Conservation (phyloP, 1,140 invertebrate genomes). For the Diachasma alloeum region DNA sequence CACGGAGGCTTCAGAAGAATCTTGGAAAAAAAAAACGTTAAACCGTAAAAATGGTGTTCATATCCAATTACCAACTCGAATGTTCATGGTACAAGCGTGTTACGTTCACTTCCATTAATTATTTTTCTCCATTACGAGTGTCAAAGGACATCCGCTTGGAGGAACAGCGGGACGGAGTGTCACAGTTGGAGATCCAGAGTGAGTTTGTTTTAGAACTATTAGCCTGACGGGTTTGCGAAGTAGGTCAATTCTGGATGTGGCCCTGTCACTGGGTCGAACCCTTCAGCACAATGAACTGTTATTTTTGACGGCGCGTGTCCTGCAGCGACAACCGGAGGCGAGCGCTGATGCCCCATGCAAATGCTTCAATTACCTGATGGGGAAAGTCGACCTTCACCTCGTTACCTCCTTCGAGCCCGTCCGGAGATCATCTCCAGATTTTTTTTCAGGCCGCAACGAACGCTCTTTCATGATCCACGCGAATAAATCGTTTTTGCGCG, state of each 20-base stretch:
- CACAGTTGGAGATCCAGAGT: not conserved
- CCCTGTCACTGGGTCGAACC: not conserved
- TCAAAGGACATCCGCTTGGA: not conserved
- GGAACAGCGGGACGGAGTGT: not conserved
- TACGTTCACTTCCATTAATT: constrained; percentile 1
- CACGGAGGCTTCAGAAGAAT: not conserved
- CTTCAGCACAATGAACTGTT: not conserved
- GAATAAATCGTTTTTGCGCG: too few relatives aligned
- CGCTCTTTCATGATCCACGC: too few relatives aligned
- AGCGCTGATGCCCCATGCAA: not conserved
- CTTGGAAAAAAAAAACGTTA: not conserved
- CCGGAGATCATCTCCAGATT: too few relatives aligned
- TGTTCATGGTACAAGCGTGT: not conserved
- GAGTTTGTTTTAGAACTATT: constrained; percentile 8
- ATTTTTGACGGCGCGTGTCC: too few relatives aligned
- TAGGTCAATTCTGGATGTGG: not conserved
- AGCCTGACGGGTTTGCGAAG: not conserved
- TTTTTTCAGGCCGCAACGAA: too few relatives aligned
- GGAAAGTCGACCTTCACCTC: constrained; percentile 43
- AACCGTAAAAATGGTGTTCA: not conserved
- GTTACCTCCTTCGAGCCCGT: constrained; percentile 31
- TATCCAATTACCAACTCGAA: constrained; percentile 3
- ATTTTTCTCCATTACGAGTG: constrained; percentile 2
- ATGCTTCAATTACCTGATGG: constrained; percentile 24
- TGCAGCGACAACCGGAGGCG: not conserved